A percentile compares a stretch with the other conserved stretches of the same genome.
phyloP scores from a whole-genome alignment of 2,797 vertebrate species.

The Coccyzus lansbergi region DNA sequence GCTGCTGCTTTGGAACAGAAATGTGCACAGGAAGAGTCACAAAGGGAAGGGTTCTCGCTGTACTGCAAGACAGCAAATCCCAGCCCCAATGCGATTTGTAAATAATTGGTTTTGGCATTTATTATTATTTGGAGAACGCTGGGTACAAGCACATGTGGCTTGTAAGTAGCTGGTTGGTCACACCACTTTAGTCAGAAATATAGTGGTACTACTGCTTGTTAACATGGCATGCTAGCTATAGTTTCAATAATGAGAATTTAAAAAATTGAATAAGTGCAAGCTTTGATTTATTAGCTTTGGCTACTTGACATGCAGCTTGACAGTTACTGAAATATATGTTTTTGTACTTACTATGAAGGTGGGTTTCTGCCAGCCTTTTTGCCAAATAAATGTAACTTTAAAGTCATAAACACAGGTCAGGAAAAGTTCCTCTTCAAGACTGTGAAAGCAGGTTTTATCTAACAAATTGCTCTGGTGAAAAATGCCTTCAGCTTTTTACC shows the following conservation, averaged over 20 bases:
- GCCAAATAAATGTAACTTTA: constrained; percentile 31
- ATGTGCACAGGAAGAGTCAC: not conserved
- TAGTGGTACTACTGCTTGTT: not conserved
- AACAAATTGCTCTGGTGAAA: constrained; percentile 56
- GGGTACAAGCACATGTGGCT: not conserved
- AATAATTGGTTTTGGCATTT: not conserved
- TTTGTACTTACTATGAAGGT: not conserved
- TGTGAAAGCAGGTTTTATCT: constrained; percentile 35
- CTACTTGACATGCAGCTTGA: not conserved
- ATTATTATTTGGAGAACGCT: not conserved
- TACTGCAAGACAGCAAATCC: not conserved
- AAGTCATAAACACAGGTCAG: constrained; percentile 28
- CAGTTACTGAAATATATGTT: not conserved
- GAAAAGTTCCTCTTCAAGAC: constrained; percentile 15
- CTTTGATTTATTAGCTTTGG: not conserved
- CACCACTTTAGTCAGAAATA: not conserved
- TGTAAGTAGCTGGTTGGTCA: not conserved
- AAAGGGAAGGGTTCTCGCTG: not conserved
- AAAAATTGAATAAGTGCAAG: not conserved
- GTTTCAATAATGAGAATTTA: not conserved
- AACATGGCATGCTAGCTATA: not conserved
- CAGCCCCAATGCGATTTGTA: not conserved
- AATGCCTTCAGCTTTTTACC: constrained; percentile 61
- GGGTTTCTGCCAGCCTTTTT: not conserved
- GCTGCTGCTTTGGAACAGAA: not conserved